Evolutionary conservation across 2,797 vertebrate species (phyloP).

Genomic region (Leucoraja ocellata): DNA sequence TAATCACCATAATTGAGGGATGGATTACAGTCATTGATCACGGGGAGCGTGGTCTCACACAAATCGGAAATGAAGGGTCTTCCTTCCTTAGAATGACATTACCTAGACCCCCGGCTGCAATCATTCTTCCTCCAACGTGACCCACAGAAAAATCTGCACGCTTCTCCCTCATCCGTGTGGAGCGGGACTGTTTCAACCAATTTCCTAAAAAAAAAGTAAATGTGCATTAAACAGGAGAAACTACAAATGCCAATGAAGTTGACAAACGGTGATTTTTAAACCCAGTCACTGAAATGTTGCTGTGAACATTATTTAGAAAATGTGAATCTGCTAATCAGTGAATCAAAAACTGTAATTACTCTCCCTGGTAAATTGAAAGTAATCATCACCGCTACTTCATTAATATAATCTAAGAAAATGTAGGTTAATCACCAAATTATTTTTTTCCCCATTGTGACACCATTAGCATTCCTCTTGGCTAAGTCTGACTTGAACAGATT

Average conservation of each 20-base stretch:
- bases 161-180: conserved; percentile 86
- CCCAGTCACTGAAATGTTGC: neutral
- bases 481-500: neutral
- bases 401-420: conserved; percentile 4
- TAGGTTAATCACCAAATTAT: neutral
- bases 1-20: neutral
- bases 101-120: conserved; percentile 85
- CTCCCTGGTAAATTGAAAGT: neutral
- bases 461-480: neutral
- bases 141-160: conserved; percentile 89
- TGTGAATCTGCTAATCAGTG: neutral
- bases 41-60: neutral
- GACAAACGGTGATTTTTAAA: neutral
- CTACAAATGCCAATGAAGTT: neutral
- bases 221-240: neutral
- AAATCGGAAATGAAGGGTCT: accelerated
- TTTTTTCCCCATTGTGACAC: neutral
- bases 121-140: conserved; percentile 76
- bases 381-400: neutral
- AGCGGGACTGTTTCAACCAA: conserved; percentile 79
- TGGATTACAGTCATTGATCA: neutral
- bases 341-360: neutral
- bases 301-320: neutral
- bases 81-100: conserved; percentile 42
- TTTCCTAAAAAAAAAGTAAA: conserved; percentile 58